These are phyloP conservation scores for Scelioninae gen. 2 DNA, from an alignment of 2,888 invertebrate genomes.

Conservation along the genomic window DNA sequence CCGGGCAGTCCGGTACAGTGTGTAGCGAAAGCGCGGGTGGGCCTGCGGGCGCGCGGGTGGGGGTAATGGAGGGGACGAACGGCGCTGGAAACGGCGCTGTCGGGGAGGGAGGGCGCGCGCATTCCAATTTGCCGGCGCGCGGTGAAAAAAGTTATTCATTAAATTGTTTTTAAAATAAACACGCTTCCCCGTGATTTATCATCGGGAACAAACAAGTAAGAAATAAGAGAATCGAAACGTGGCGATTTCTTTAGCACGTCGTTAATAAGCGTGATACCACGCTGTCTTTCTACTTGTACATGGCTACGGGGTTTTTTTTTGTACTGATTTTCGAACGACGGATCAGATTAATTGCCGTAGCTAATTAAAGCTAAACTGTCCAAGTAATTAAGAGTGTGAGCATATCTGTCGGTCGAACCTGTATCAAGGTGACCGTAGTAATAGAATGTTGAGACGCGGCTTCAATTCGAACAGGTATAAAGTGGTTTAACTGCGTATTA, in stretches of 20 bases:
- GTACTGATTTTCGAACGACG: conserved; percentile 60
- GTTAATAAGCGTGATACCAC: conserved; percentile 58
- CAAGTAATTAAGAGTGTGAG: conserved; percentile 67
- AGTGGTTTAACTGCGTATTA: conserved; percentile 48
- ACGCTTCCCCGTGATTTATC: conserved; percentile 49
- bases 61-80: no score
- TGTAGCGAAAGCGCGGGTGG: no score
- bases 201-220: conserved; percentile 45
- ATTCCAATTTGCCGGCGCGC: conserved; percentile 18
- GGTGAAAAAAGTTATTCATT: conserved; percentile 30
- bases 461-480: conserved; percentile 53
- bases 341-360: conserved; percentile 70
- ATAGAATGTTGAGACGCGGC: conserved; percentile 65
- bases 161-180: conserved; percentile 52
- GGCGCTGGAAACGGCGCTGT: background rate
- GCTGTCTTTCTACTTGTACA: conserved; percentile 50
- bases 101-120: background rate
- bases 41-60: no score
- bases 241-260: conserved; percentile 58
- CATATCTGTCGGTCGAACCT: conserved; percentile 64
- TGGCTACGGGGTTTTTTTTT: conserved; percentile 42
- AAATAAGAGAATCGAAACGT: conserved; percentile 51
- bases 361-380: conserved; percentile 70
- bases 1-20: no score
- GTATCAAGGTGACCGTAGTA: conserved; percentile 67